Percentiles rank a stretch among this genome's conserved stretches.
These are phyloP conservation scores for Pterostichus madidus DNA, from an alignment of 2,888 invertebrate species.

Conservation along the genomic window DNA sequence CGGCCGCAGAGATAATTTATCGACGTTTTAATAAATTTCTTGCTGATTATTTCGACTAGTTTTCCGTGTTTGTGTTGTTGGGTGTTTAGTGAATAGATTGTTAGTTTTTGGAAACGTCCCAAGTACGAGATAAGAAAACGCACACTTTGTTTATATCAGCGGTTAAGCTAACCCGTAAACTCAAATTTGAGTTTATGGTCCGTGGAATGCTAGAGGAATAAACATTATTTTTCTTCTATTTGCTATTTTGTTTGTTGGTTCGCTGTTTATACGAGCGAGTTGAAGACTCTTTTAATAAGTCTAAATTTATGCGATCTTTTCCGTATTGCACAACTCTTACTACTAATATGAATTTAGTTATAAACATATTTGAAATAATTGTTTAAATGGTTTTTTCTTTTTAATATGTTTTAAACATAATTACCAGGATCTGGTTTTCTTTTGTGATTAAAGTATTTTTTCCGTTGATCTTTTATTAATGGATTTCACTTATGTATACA, in stretches of 20 bases:
- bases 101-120: slow-evolving; percentile 50
- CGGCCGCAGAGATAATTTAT: slow-evolving; percentile 27
- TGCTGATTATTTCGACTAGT: slow-evolving; percentile 4
- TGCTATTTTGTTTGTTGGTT: slow-evolving; percentile 14
- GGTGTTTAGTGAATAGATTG: no score
- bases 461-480: no score
- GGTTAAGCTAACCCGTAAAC: slow-evolving; percentile 62
- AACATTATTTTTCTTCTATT: slow-evolving; percentile 57
- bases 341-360: no score
- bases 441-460: no score
- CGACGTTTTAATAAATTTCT: slow-evolving; percentile 27
- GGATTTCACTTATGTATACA: no score
- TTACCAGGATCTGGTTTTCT: no score
- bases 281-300: neutral
- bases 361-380: no score
- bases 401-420: no score
- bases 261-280: neutral
- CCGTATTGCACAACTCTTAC: no score
- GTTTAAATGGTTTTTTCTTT: no score
- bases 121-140: slow-evolving; percentile 58
- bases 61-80: no score
- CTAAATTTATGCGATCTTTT: no score
- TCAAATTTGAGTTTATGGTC: slow-evolving; percentile 61
- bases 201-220: slow-evolving; percentile 42
- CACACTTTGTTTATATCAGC: slow-evolving; percentile 62